Percentiles rank a stretch among this genome's conserved stretches.
Conservation (phyloP, 2,113 vertebrate species). For the Neodontobutis hainanensis region DNA sequence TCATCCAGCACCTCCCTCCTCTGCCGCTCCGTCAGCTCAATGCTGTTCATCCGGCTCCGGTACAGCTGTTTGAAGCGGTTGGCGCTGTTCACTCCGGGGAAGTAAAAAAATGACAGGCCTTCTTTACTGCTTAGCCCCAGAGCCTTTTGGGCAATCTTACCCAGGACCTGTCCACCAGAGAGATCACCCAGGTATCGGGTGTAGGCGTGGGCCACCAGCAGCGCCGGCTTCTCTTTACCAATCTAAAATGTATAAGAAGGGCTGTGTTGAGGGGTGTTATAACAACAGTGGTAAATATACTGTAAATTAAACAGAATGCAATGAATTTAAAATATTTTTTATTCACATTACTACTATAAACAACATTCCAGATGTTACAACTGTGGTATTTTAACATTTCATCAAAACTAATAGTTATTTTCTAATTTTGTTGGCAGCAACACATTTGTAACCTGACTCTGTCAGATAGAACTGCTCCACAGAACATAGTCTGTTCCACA, state of each 20-base stretch:
- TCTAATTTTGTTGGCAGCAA: too few species aligned
- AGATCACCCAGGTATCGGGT: constrained; percentile 94
- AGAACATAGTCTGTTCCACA: too few species aligned
- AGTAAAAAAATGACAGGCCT: constrained; percentile 89
- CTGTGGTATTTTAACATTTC: too few species aligned
- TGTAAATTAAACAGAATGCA: too few species aligned
- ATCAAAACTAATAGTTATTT: too few species aligned
- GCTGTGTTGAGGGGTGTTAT: background rate
- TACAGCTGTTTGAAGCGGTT: constrained; percentile 96
- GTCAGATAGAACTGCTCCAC: too few species aligned
- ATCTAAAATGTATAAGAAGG: constrained; percentile 56
- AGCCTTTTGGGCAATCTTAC: constrained; percentile 91
- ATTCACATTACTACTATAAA: too few species aligned
- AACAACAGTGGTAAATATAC: too few species aligned
- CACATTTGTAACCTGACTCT: too few species aligned
- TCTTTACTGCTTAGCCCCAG: constrained; percentile 84
- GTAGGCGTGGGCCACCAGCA: constrained; percentile 92
- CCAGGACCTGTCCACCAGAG: constrained; percentile 92
- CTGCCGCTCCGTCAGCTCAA: constrained; percentile 80
- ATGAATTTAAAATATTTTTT: too few species aligned
- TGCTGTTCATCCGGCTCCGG: constrained; percentile 90
- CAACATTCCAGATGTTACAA: too few species aligned
- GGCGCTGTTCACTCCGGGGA: constrained; percentile 83
- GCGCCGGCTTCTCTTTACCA: constrained; percentile 81
- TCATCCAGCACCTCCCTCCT: constrained; percentile 81